phyloP scores from a whole-genome alignment of 2,113 vertebrate species.

The Mesocricetus auratus region DNA sequence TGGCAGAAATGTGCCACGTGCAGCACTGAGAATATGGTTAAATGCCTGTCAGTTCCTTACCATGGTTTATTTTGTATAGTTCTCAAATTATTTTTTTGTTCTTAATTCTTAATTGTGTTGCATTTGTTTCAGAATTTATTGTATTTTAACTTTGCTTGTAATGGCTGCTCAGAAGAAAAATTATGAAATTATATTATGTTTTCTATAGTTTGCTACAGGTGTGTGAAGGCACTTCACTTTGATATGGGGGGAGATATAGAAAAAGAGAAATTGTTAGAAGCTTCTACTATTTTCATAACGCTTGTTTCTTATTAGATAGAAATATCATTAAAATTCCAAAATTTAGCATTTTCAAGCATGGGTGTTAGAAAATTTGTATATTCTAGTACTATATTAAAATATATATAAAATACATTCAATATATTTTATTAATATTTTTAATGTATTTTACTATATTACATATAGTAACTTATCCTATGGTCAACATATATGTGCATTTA shows the following conservation, averaged over 20 bases:
- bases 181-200: not conserved
- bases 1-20: not conserved
- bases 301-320: not conserved
- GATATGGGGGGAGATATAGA: accelerated
- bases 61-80: not conserved
- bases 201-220: not conserved
- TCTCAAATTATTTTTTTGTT: not conserved
- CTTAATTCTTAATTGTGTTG: not conserved
- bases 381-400: not conserved
- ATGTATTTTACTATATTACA: not conserved
- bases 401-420: too few relatives aligned
- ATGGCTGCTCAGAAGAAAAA: not conserved
- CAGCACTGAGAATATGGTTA: not conserved
- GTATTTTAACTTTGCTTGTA: not conserved
- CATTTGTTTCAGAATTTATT: not conserved
- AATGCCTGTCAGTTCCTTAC: not conserved
- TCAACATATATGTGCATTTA: not conserved
- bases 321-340: not conserved
- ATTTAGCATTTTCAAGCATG: not conserved
- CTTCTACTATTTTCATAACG: not conserved
- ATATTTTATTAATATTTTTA: not conserved
- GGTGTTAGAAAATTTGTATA: not conserved
- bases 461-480: not conserved
- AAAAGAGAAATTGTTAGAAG: not conserved
- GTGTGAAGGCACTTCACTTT: not conserved